Percentiles rank a stretch among this genome's conserved stretches.
phyloP scores from a whole-genome alignment of 2,888 invertebrate genomes.

The Drosophila atroscutellata region DNA sequence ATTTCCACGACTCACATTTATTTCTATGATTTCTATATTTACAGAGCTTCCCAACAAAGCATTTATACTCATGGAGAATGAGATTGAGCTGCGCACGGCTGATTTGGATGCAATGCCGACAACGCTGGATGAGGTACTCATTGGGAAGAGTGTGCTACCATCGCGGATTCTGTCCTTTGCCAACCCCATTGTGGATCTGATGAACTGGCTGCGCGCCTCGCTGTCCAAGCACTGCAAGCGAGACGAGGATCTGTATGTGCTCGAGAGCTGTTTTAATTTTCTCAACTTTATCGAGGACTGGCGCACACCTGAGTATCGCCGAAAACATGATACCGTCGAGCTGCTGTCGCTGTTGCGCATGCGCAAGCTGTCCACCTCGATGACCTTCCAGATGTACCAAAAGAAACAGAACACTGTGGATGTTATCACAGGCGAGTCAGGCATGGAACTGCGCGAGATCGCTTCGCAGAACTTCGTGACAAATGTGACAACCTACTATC shows the following conservation, averaged over 20 bases:
- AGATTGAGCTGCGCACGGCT: conserved; percentile 79
- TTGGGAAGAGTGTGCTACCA: conserved; percentile 81
- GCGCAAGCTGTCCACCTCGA: conserved; percentile 76
- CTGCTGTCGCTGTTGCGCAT: conserved; percentile 79
- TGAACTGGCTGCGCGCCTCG: conserved; percentile 83
- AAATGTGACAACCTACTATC: conserved; percentile 84
- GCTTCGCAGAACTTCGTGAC: conserved; percentile 84
- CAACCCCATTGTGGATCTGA: conserved; percentile 80
- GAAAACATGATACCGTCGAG: conserved; percentile 64
- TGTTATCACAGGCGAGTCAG: conserved; percentile 66
- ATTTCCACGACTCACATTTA: not conserved
- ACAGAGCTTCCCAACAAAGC: conserved; percentile 83
- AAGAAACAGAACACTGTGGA: conserved; percentile 72
- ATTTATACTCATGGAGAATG: conserved; percentile 83
- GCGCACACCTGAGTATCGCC: conserved; percentile 74
- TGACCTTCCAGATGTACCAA: conserved; percentile 85
- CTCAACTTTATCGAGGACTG: conserved; percentile 83
- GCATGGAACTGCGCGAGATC: conserved; percentile 81
- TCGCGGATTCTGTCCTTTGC: conserved; percentile 82
- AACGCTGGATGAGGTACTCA: conserved; percentile 76
- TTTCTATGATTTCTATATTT: not conserved
- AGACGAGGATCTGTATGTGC: conserved; percentile 70
- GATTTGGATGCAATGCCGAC: conserved; percentile 79
- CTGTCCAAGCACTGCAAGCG: conserved; percentile 81
- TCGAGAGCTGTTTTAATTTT: conserved; percentile 82